These are phyloP conservation scores for Sorex fumeus DNA, from an alignment of 2,113 vertebrate genomes.

Conservation along the genomic window DNA sequence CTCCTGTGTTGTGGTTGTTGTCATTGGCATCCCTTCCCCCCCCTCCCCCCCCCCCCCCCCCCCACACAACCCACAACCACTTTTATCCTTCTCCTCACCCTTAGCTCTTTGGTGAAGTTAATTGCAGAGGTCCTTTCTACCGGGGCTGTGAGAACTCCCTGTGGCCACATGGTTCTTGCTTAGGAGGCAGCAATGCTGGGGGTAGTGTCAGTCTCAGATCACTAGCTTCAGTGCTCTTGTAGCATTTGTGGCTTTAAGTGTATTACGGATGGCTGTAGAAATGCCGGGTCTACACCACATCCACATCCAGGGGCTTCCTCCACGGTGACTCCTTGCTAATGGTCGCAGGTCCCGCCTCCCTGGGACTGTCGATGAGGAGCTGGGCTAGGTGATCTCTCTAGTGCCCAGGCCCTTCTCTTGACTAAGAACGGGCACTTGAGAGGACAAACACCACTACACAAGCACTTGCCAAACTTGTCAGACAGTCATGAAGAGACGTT, in stretches of 20 bases:
- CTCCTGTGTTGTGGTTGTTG: too few species aligned
- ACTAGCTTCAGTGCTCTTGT: neutral
- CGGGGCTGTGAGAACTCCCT: neutral
- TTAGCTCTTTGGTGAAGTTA: neutral
- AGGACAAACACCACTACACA: neutral
- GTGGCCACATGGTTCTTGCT: neutral
- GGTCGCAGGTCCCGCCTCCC: neutral
- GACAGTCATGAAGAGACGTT: neutral
- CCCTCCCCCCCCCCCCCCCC: neutral
- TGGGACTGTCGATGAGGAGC: neutral
- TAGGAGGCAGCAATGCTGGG: neutral
- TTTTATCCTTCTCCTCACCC: neutral
- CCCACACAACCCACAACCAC: neutral
- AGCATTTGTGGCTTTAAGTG: neutral
- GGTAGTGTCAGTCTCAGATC: neutral
- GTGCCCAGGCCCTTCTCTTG: neutral
- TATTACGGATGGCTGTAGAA: neutral
- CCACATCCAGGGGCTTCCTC: neutral
- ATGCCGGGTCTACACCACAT: neutral
- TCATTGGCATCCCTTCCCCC: too few species aligned
- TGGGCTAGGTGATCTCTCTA: neutral
- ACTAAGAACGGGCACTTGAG: neutral
- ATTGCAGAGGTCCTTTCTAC: neutral
- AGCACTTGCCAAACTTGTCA: neutral
- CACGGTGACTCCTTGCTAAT: neutral